phyloP scores from a whole-genome alignment of 2,113 vertebrate genomes.

The Nerophis ophidion region DNA sequence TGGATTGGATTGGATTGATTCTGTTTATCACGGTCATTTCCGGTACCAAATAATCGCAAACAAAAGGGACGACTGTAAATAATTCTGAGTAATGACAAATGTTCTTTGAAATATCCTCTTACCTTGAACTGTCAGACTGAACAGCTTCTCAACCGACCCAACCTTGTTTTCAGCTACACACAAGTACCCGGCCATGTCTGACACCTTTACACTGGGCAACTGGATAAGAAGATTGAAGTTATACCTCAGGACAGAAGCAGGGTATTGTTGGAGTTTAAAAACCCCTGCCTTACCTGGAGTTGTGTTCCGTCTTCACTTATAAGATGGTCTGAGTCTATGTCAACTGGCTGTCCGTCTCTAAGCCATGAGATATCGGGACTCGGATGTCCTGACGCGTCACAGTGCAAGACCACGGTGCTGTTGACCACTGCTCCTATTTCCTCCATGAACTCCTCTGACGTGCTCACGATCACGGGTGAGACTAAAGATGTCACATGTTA shows the following conservation, averaged over 20 bases:
- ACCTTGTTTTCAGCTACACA: slow-evolving; percentile 83
- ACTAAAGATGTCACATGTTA: slow-evolving; percentile 58
- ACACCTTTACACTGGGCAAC: slow-evolving; percentile 71
- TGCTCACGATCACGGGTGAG: slow-evolving; percentile 74
- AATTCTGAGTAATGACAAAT: not conserved
- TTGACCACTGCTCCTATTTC: slow-evolving; percentile 77
- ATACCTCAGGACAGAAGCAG: not conserved
- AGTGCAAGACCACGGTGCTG: slow-evolving; percentile 70
- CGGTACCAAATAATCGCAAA: no score
- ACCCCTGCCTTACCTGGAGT: slow-evolving; percentile 69
- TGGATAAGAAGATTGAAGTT: slow-evolving; percentile 41
- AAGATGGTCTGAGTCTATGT: slow-evolving; percentile 58
- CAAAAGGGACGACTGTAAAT: not conserved
- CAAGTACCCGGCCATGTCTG: slow-evolving; percentile 75
- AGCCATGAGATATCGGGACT: slow-evolving; percentile 78
- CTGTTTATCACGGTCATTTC: no score
- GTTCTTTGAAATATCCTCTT: slow-evolving; percentile 17
- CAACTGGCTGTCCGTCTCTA: slow-evolving; percentile 70
- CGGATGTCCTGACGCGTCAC: slow-evolving; percentile 73
- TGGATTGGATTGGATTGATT: no score
- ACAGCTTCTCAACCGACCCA: slow-evolving; percentile 79
- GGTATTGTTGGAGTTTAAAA: not conserved
- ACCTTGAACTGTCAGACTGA: slow-evolving; percentile 82
- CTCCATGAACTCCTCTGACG: slow-evolving; percentile 70
- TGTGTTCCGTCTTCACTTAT: slow-evolving; percentile 73